phyloP scores from a whole-genome alignment of 2,113 vertebrate genomes.

The Seriola dumerili region DNA sequence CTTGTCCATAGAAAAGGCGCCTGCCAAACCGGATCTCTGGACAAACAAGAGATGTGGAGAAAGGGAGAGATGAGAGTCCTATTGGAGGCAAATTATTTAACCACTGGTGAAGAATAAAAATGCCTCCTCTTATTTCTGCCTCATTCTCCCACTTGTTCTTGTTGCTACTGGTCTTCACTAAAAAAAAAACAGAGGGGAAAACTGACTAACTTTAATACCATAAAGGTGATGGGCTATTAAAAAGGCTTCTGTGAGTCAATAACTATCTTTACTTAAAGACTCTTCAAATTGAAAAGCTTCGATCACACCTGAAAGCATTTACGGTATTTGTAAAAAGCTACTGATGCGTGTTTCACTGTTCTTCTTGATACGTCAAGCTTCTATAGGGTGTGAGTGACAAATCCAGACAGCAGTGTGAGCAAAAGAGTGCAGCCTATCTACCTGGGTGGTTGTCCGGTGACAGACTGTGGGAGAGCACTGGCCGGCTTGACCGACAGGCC shows the following conservation, averaged over 20 bases:
- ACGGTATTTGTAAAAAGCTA: background rate
- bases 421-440: slow-evolving; percentile 48
- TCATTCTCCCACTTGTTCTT: slow-evolving; percentile 81
- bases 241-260: background rate
- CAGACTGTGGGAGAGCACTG: slow-evolving; percentile 36
- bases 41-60: slow-evolving; percentile 89
- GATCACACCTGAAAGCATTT: slow-evolving; percentile 24
- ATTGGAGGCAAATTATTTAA: slow-evolving; percentile 94
- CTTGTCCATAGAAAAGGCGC: slow-evolving; percentile 97
- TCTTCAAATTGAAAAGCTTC: slow-evolving; percentile 6
- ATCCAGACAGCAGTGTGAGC: slow-evolving; percentile 38
- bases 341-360: slow-evolving; percentile 30
- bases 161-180: background rate
- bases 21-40: slow-evolving; percentile 96
- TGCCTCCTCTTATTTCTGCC: slow-evolving; percentile 83
- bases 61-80: slow-evolving; percentile 88
- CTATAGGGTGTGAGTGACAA: slow-evolving; percentile 58
- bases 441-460: slow-evolving; percentile 71
- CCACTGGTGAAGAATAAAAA: slow-evolving; percentile 88
- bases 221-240: background rate
- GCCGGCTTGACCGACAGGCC: slow-evolving; percentile 71
- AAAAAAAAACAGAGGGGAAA: background rate
- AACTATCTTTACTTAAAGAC: background rate
- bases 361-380: slow-evolving; percentile 21
- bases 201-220: background rate